These are phyloP conservation scores for cattle (Bos taurus) DNA, from an alignment of 2,113 vertebrate species.

Conservation along the genomic window ARS-UCD2.0 NC_037340.1:1744501-1745000, in stretches of 20 bases:
- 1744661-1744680: constrained; percentile 18
- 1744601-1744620: constrained; percentile 11
- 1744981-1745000: not conserved
- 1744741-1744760: not conserved
- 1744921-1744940: not conserved
- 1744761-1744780: not conserved
- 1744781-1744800: constrained; percentile 7
- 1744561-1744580: constrained; percentile 12
- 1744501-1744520: not conserved
- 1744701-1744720: constrained; percentile 28
- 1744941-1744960: not conserved
- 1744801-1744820: not conserved
- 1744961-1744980: not conserved
- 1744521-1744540: constrained; percentile 33
- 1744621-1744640: constrained; percentile 38
- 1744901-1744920: not conserved
- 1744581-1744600: not conserved
- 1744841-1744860: not conserved
- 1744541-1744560: constrained; percentile 16
- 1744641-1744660: constrained; percentile 24
- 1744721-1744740: not conserved
- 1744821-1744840: not conserved
- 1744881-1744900: not conserved
- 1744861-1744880: no score
- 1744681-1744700: not conserved